Conservation (phyloP, 2,113 vertebrate species). For the Phocoena sinus region DNA sequence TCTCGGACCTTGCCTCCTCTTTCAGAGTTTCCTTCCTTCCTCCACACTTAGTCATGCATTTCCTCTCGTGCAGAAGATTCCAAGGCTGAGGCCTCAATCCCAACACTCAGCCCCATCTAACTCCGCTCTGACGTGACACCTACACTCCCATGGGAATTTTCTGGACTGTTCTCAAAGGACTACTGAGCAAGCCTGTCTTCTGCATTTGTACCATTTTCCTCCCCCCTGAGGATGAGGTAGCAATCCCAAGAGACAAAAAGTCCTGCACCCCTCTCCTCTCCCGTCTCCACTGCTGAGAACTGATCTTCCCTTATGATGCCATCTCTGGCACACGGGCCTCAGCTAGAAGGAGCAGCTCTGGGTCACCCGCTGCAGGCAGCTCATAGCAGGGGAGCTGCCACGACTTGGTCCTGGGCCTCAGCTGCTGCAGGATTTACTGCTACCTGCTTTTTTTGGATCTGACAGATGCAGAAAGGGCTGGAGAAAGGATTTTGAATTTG, state of each 20-base stretch:
- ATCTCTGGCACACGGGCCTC: neutral
- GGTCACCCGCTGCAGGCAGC: neutral
- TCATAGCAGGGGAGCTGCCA: neutral
- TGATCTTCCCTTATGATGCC: neutral
- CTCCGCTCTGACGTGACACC: neutral
- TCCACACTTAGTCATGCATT: neutral
- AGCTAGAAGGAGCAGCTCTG: neutral
- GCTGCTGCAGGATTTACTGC: neutral
- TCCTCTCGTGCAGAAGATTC: neutral
- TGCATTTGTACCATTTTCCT: neutral
- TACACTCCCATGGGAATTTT: neutral
- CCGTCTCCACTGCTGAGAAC: neutral
- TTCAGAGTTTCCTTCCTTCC: neutral
- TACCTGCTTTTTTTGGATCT: slow-evolving; percentile 49
- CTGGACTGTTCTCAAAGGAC: neutral
- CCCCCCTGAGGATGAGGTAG: neutral
- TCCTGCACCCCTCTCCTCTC: neutral
- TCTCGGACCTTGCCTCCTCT: neutral
- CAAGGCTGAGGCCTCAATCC: neutral
- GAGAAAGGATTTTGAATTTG: slow-evolving; percentile 44
- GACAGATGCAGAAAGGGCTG: slow-evolving; percentile 19
- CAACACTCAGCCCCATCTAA: neutral
- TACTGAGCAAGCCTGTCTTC: neutral
- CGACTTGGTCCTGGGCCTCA: neutral
- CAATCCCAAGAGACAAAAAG: neutral